Percentiles rank a stretch among this genome's conserved stretches.
These are phyloP conservation scores for Polia nebulosa DNA, from an alignment of 2,888 invertebrate species.

Conservation along the genomic window DNA sequence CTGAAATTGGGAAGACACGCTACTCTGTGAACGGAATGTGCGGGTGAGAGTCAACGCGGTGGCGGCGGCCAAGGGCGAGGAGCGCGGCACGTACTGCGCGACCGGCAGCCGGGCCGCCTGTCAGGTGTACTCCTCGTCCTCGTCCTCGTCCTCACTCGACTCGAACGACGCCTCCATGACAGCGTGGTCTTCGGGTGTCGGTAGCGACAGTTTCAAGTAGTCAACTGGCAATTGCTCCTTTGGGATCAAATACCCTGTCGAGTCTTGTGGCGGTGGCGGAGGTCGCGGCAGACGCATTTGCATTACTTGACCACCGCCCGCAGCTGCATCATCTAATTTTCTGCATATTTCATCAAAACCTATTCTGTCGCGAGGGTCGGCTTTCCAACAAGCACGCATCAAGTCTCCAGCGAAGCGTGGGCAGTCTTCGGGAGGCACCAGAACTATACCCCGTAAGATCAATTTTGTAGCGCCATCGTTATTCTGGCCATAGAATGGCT, in stretches of 20 bases:
- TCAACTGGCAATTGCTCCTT: slow-evolving; percentile 89
- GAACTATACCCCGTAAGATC: slow-evolving; percentile 94
- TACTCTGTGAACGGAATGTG: slow-evolving; percentile 79
- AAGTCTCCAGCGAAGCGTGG: slow-evolving; percentile 93
- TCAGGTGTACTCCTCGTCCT: slow-evolving; percentile 87
- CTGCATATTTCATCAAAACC: slow-evolving; percentile 93
- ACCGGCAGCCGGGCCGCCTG: slow-evolving; percentile 70
- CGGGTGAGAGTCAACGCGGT: slow-evolving; percentile 69
- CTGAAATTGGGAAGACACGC: slow-evolving; percentile 70
- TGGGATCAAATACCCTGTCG: slow-evolving; percentile 93
- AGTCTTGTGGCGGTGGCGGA: slow-evolving; percentile 92
- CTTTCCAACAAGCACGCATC: slow-evolving; percentile 95
- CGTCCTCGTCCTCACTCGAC: slow-evolving; percentile 82
- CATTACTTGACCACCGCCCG: slow-evolving; percentile 72
- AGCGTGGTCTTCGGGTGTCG: slow-evolving; percentile 64
- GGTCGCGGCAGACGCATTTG: slow-evolving; percentile 84
- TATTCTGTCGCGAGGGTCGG: slow-evolving; percentile 94
- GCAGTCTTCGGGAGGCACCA: slow-evolving; percentile 95
- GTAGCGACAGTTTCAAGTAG: slow-evolving; percentile 90
- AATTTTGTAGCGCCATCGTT: slow-evolving; percentile 96
- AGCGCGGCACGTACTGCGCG: slow-evolving; percentile 81
- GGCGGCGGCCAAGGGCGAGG: slow-evolving; percentile 72
- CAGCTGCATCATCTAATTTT: slow-evolving; percentile 90
- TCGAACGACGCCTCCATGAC: slow-evolving; percentile 82
- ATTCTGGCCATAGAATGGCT: slow-evolving; percentile 97